Base-by-base conservation (phyloP, 2,888 invertebrate genomes). In the Iselma pallidipennis region DNA sequence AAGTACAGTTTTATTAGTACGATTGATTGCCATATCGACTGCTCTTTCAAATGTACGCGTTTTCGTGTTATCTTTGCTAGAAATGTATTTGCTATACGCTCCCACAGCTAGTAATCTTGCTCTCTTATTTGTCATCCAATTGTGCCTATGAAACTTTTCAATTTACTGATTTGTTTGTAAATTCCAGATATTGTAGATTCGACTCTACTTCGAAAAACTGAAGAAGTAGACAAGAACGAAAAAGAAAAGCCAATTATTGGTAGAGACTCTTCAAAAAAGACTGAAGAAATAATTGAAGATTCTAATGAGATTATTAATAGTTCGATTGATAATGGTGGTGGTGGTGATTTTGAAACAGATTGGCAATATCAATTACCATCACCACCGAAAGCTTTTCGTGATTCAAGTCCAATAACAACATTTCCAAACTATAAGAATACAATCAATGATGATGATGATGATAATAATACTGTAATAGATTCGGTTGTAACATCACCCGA, bases 341-440 rank as follows among this genome's bases (percentile, higher is more conserved):
- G 63, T 14, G 29, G 25, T 19, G 65, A 59, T 55, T 52, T 65
- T 62, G 78, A 80, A 51, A 62, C 76, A 19, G 80, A 82, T 42
- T 87, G 87, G 87, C 80, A 87, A 73, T 83, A 86, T 79, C 81
- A 83, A 65, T 78, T 87, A 45, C 88, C 88, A 0, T 86, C 86
- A 0, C 88, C 88, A 1, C 88, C 88, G 1, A 84, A 83, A 55
- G 84, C 84, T 14, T 85, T 87, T 73, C 78, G 85, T 53, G 87
- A 87, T 66, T 68, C 75, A 6, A 79, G 78, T 69, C 80, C 82
- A 6, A 69, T 68, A 7, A 70, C 71, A 54, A 70, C 71, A 42
- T 63, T 62, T 26, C 65, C 66, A 4, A 65, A 68, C 23, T 58
- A 62, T 16, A 26, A n/a, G n/a, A n/a, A n/a, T n/a, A n/a, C n/a